Conservation (phyloP, 1,140 invertebrate species). For the Eubasilissa regina region DNA sequence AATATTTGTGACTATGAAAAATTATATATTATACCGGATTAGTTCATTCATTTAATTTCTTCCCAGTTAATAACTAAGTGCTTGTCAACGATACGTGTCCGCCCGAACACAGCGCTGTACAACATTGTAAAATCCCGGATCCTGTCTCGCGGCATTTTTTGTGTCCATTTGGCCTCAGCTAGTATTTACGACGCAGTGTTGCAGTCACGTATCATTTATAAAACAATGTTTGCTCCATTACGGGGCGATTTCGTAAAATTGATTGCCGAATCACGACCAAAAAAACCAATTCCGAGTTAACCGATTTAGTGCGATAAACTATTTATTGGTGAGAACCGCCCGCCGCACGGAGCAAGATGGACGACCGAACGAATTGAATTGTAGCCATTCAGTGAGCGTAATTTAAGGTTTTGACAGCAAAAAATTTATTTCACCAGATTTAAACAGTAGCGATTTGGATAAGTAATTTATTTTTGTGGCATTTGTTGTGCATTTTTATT, state of each 20-base stretch:
- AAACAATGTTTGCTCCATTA: slow-evolving; percentile 43
- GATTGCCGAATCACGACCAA: slow-evolving; percentile 42
- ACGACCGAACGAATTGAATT: slow-evolving; percentile 36
- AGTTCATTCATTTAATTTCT: no score
- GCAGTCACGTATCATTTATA: slow-evolving; percentile 51
- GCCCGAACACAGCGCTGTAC: no score
- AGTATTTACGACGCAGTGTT: slow-evolving; percentile 24
- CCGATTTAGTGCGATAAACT: slow-evolving; percentile 47
- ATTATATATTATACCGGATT: no score
- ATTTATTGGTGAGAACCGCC: slow-evolving; percentile 50
- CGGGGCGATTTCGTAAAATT: slow-evolving; percentile 45
- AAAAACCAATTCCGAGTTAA: slow-evolving; percentile 44
- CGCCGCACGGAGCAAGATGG: slow-evolving; percentile 16
- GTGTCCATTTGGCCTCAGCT: background rate
- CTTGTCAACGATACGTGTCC: no score
- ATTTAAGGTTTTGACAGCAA: slow-evolving; percentile 25
- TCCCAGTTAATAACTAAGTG: no score
- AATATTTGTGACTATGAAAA: no score
- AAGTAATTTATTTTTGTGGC: slow-evolving; percentile 39
- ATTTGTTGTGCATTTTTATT: slow-evolving; percentile 7
- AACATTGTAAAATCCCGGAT: background rate
- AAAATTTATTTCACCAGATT: slow-evolving; percentile 19
- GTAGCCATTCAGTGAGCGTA: slow-evolving; percentile 25
- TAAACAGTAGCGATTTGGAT: slow-evolving; percentile 37
- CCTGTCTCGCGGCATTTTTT: slow-evolving; percentile 15